Conservation (phyloP, 2,113 vertebrate species). For the Chascanopsetta lugubris region DNA sequence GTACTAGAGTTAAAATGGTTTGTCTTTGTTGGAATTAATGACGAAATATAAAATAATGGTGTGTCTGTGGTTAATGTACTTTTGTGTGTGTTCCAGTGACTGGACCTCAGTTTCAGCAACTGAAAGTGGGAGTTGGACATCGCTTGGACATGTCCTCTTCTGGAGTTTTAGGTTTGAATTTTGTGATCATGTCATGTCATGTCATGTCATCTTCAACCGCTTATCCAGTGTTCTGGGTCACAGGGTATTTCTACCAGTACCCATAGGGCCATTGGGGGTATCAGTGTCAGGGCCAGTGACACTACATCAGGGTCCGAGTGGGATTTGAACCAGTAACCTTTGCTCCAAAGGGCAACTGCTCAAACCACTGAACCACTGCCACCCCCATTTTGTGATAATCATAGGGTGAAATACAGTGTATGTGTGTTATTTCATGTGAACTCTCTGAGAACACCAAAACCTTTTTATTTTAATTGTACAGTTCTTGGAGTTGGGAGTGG, state of each 20-base stretch:
- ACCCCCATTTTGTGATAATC: too few species aligned
- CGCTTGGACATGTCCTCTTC: constrained; percentile 87
- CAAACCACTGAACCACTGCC: too few species aligned
- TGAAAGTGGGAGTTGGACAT: constrained; percentile 88
- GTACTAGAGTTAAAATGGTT: not conserved
- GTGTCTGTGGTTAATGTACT: not conserved
- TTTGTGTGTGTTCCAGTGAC: constrained; percentile 77
- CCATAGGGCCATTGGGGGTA: too few species aligned
- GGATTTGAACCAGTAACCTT: too few species aligned
- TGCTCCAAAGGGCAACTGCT: too few species aligned
- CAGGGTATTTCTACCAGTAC: too few species aligned
- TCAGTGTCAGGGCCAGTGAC: too few species aligned
- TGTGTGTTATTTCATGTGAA: too few species aligned
- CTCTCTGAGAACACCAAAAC: not conserved
- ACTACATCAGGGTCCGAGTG: too few species aligned
- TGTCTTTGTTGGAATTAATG: not conserved
- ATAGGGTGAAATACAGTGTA: too few species aligned
- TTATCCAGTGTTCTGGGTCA: too few species aligned
- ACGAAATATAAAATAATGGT: too few species aligned
- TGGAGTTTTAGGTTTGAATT: constrained; percentile 87
- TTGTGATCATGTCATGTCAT: not conserved
- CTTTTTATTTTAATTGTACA: constrained; percentile 58
- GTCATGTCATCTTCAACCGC: not conserved
- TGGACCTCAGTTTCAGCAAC: constrained; percentile 82
- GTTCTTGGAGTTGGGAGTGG: constrained; percentile 88